Base-by-base conservation (phyloP, 1,140 invertebrate genomes). In the Pemphigus obesinymphae region DNA sequence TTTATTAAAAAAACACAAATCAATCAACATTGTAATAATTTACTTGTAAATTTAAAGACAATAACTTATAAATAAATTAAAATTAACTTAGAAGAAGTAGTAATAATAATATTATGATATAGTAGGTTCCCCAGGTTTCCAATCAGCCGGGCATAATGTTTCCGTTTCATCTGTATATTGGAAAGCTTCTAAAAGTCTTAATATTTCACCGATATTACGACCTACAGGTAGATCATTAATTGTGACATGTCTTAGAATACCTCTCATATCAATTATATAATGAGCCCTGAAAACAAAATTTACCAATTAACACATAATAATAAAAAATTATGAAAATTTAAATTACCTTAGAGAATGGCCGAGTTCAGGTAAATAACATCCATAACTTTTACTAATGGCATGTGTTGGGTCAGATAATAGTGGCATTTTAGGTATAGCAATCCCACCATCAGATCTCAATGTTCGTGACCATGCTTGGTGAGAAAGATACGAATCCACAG, bases 401-500 rank as follows among this genome's bases (percentile, higher is more conserved):
- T 91, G 89, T 37, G 92, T 97, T 86, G 97, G 98, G 87, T 99
- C 98, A 80, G 97, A 93, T 82, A 99, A 88, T n/a, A 99, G 88
- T 2, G 98, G 97, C 85, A 99, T 98, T 82, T 96, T 93, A 93
- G 99, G 96, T 83, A 92, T 90, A 13, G 97, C 97, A 50, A 99
- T 89, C 84, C 98, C 98, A 85, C 96, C 98, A 85, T 98, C 92
- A 86, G 98, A 97, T 43, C 97, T 91, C 10, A 96, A 92, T 1
- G 95, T 97, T 86, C 97, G 97, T n/a, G 96, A 91, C 96, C 96
- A 98, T 11, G 96, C 96, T 84, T 97, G 90, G 87, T 98, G 96
- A 55, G 91, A 92, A 87, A 95, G 96, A 87, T 97, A 94, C 45
- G 94, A 95, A 88, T 97, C 96, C 29, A 95, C 96, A 63, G 95